Evolutionary conservation across 1,140 invertebrate species (phyloP), one percentile per base, ranked within the genome.

Genomic region (Tribolium castaneum): DNA sequence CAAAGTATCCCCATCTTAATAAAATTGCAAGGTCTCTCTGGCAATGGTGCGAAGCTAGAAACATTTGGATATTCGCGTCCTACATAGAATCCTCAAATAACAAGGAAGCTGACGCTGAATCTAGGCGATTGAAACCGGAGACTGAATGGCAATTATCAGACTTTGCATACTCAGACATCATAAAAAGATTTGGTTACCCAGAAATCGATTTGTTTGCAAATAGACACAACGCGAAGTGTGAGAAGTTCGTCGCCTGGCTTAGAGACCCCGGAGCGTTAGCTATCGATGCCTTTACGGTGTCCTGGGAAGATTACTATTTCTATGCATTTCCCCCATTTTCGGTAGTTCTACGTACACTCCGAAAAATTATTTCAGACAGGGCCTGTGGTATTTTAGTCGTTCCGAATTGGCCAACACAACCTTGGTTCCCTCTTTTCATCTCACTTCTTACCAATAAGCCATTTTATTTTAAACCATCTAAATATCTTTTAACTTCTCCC

Each of bases 301-400:
- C 49, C 13, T 85, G 84, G 81, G 66, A 13, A 50, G 9, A 70
- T 45, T 56, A 79, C 16, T 71, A 49, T 9, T 84, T 84, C 80
- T 84, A 84, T 76, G 83, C 83, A 0, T 85, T 85, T 74, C 83
- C 83, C 1, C 83, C 81, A 10, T 86, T 86, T 77, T 34, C 78
- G 0, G n/a, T 84, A 12, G 83, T 83, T 52, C 30, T 81, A 12
- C 82, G 77, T 70, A 14, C 35, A 30, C 62, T 84, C 5, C n/a
- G 76, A 70, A 85, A 83, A 78, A 82, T 84, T n/a, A 78, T 80
- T 9, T 3, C 35, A 19, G 84, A 85, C 35, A 62, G 75, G 59
- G 81, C 82, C 30, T 62, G 73, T 54, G 83, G 81, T 6, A 77
- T 84, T 12, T 6, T 85, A 6, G 74, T 84, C 6, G 80, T 85